Evolutionary conservation across 1,140 invertebrate genomes (phyloP), one percentile per base, ranked within the genome.

Genomic region (Psix sp.): DNA sequence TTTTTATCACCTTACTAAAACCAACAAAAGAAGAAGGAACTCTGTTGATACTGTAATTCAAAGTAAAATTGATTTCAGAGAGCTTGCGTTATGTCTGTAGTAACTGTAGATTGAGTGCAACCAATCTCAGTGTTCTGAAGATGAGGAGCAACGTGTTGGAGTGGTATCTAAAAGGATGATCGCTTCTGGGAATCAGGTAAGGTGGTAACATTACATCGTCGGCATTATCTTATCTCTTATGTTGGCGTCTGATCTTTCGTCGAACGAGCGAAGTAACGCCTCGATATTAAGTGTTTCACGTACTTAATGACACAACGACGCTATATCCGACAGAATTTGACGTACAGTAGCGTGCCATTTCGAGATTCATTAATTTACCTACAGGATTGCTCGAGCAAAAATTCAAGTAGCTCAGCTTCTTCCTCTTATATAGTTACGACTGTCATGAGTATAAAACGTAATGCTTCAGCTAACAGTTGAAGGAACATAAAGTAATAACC

Each of bases 121-220:
- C 54, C 42, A 67, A 66, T 67, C 56, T 74, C 56, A 36, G 51
- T 26, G 33, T 52, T 35, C 21, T 11, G 9, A 13, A 54, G 62
- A 42, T 63, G 52, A 63, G 20, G 11, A 66, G 62, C 54, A 63
- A 67, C 71, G 56, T 73, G 62, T 52, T 42, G 62, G 56, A 62
- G 54, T 54, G 31, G 56, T 62, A 65, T 73, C 60, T 60, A 60
- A 62, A 73, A 73, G 70, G 70, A 73, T 66, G 60, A 66, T 73
- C 70, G 54, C 40, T 56, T 51, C 70, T 60, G 43, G 35, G 48
- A 73, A 54, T 60, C 70, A 66, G 60, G 70, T 73, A 56, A 73
- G 60, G 70, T 66, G 60, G 48, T 38, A 57, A 46, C 45, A 15
- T 66, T 66, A 66, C 46, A 39, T 43, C 46, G 52, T 46, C 31